Evolutionary conservation across 2,888 invertebrate species (phyloP).

Genomic region (Sarcophaga variegata): DNA sequence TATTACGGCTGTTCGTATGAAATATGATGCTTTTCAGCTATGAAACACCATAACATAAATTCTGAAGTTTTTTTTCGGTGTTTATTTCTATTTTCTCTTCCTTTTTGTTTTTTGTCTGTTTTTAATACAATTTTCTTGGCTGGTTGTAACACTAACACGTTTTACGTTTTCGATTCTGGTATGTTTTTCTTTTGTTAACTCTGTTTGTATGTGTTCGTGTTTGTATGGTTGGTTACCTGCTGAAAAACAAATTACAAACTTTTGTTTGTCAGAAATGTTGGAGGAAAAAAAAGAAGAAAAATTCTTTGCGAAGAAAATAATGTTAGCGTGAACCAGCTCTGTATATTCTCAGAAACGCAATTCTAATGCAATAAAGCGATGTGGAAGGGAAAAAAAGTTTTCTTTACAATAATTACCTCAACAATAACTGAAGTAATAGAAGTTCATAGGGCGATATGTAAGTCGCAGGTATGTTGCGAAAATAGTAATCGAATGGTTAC

Average conservation of each 20-base stretch:
- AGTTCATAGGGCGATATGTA: neutral
- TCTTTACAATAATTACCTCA: neutral
- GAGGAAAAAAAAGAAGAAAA: conserved; percentile 18
- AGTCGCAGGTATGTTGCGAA: neutral
- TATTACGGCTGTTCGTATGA: conserved; percentile 57
- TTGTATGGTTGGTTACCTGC: conserved; percentile 1
- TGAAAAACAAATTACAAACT: conserved; percentile 65
- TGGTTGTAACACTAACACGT: conserved; percentile 46
- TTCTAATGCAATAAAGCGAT: conserved; percentile 28
- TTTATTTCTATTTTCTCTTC: conserved; percentile 42
- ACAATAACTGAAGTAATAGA: neutral
- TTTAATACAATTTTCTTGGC: neutral
- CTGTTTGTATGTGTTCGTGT: neutral
- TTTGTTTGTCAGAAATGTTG: conserved; percentile 19
- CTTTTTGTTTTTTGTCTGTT: too few species aligned
- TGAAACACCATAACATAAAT: conserved; percentile 71
- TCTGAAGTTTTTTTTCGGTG: conserved; percentile 43
- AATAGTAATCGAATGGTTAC: neutral
- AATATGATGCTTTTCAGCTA: conserved; percentile 71
- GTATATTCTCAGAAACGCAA: conserved; percentile 25
- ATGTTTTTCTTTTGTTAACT: neutral
- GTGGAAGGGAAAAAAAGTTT: conserved; percentile 7
- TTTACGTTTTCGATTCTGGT: neutral
- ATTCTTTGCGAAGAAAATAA: conserved; percentile 19
- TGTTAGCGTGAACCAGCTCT: conserved; percentile 37